These are phyloP conservation scores for Poeciliopsis presidionis DNA, from an alignment of 2,797 vertebrate genomes.

Conservation along the genomic window DNA sequence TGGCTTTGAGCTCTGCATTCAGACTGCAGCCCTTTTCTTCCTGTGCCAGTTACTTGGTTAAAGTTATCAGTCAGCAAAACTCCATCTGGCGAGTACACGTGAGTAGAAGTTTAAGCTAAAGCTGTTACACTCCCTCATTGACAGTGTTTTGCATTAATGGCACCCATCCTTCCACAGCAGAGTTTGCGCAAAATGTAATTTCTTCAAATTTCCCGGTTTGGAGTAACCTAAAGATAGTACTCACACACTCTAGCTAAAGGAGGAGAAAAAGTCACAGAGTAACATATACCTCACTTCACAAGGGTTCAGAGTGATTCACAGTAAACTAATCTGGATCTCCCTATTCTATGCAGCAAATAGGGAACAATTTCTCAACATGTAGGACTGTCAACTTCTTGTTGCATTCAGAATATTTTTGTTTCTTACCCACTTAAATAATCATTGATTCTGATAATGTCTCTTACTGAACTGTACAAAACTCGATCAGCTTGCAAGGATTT, in stretches of 20 bases:
- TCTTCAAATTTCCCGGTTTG: not conserved
- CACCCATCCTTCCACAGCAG: not conserved
- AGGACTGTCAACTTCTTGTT: not conserved
- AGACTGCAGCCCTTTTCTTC: slow-evolving; percentile 10
- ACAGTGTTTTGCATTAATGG: not conserved
- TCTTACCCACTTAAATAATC: not conserved
- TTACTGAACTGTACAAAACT: not conserved
- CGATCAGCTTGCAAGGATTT: not conserved
- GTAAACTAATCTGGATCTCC: not conserved
- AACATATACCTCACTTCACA: not conserved
- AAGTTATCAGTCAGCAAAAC: slow-evolving; percentile 21
- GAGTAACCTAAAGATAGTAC: not conserved
- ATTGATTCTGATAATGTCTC: not conserved
- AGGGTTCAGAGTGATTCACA: not conserved
- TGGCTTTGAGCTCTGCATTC: slow-evolving; percentile 29
- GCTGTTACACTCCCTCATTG: not conserved
- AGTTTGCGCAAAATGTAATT: not conserved
- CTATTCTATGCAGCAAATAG: not conserved
- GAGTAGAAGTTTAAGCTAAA: not conserved
- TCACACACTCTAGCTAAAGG: not conserved
- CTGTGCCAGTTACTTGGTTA: slow-evolving; percentile 2
- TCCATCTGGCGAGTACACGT: not conserved
- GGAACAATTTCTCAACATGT: not conserved
- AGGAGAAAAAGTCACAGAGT: not conserved
- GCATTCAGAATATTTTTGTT: not conserved